A percentile compares a stretch with the other conserved stretches of the same genome.
These are phyloP conservation scores for Agriotes lineatus DNA, from an alignment of 2,888 invertebrate species.

Conservation along the genomic window DNA sequence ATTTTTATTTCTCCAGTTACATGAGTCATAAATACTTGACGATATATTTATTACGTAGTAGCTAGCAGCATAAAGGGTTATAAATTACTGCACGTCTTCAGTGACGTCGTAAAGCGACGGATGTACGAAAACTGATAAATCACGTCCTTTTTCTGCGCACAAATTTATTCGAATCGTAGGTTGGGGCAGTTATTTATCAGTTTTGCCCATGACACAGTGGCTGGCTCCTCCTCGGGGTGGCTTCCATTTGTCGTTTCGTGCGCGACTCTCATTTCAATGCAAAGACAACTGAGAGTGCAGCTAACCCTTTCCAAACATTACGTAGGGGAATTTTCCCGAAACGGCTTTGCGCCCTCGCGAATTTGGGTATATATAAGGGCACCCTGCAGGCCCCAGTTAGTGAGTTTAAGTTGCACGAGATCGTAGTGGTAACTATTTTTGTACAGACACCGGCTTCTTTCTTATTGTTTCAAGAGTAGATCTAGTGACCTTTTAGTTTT, in stretches of 20 bases:
- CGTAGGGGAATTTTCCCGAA: slow-evolving; percentile 23
- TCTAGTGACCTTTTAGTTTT: background rate
- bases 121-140: background rate
- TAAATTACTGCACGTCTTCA: too few relatives aligned
- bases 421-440: slow-evolving; percentile 23
- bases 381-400: slow-evolving; percentile 11
- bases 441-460: slow-evolving; percentile 7
- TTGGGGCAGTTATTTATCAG: slow-evolving; percentile 14
- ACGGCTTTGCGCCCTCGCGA: slow-evolving; percentile 31
- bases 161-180: background rate
- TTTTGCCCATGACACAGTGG: slow-evolving; percentile 12
- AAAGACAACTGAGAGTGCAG: background rate
- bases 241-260: background rate
- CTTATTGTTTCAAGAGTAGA: background rate
- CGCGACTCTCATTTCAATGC: background rate
- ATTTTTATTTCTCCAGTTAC: too few relatives aligned
- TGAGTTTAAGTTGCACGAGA: slow-evolving; percentile 32
- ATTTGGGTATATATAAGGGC: slow-evolving; percentile 28
- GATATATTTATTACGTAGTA: too few relatives aligned
- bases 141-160: slow-evolving; percentile 1
- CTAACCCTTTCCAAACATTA: background rate
- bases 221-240: background rate
- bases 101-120: background rate
- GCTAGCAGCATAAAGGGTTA: too few relatives aligned
- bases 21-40: too few relatives aligned